A percentile compares a stretch with the other conserved stretches of the same genome.
Conservation (phyloP, 2,113 vertebrate genomes). For the Scortum barcoo region DNA sequence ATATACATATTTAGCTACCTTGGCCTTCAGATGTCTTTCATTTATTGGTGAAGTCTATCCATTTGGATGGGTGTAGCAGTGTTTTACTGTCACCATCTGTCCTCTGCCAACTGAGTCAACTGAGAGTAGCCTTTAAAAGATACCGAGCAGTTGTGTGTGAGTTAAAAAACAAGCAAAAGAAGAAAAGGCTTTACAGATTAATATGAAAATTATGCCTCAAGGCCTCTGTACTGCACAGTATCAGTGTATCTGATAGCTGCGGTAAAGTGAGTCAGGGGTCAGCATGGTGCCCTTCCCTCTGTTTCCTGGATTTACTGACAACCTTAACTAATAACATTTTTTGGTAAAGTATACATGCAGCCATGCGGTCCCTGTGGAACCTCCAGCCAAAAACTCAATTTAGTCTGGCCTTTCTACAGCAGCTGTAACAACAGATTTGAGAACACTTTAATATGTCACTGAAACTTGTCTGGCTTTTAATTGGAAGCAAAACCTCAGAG, state of each 20-base stretch:
- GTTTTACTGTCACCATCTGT: not conserved
- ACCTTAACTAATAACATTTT: not conserved
- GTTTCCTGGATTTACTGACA: conserved; percentile 15
- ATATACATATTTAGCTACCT: not conserved
- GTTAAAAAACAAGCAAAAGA: not conserved
- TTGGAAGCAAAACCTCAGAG: conserved; percentile 5
- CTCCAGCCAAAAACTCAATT: conserved; percentile 11
- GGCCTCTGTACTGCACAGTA: not conserved
- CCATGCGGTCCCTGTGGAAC: not conserved
- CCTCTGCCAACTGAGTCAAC: not conserved
- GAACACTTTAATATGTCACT: conserved; percentile 14
- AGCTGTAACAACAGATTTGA: conserved; percentile 36
- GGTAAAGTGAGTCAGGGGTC: conserved; percentile 4
- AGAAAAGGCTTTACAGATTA: conserved; percentile 17
- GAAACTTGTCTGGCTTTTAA: conserved; percentile 36
- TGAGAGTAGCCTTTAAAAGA: not conserved
- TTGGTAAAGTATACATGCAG: conserved; percentile 9
- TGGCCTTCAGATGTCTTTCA: not conserved
- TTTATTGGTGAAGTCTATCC: not conserved
- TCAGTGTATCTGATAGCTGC: not conserved
- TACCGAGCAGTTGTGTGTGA: not conserved
- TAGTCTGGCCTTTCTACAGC: conserved; percentile 1
- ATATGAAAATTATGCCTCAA: not conserved
- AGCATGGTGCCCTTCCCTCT: not conserved
- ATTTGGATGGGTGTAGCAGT: conserved; percentile 4